Evolutionary conservation across 2,888 invertebrate species (phyloP), one percentile per base, ranked within the genome.

Genomic region (Blomia tropicalis): DNA sequence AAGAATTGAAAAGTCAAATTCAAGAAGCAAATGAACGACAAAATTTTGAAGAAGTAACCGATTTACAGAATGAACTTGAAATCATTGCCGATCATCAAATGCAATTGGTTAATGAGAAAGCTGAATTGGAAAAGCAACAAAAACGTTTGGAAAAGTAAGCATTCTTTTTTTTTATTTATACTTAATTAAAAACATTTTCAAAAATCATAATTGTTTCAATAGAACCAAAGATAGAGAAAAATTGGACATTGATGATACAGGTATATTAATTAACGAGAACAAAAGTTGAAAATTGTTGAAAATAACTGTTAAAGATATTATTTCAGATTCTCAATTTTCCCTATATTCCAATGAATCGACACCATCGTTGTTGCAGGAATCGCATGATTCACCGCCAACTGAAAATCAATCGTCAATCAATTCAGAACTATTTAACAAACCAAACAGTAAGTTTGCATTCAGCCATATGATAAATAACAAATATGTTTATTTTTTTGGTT

Each of bases 261-360:
- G 67, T 67, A 63, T 61, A 60, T 31, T 63, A n/a, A n/a, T n/a
- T n/a, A 31, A n/a, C n/a, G n/a, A n/a, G n/a, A n/a, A n/a, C n/a
- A n/a, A n/a, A n/a, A n/a, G n/a, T n/a, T 14, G 5, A 27, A 25
- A n/a, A n/a, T n/a, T n/a, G n/a, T n/a, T n/a, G n/a, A n/a, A n/a
- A n/a, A n/a, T n/a, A n/a, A n/a, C n/a, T n/a, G n/a, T n/a, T n/a
- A n/a, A n/a, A n/a, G 17, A 11, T 36, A 36, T 36, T 36, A 36
- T 11, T 65, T 14, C 59, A 0, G 85, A 85, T 73, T 85, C 85
- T 31, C 79, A 84, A 68, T 84, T 83, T 71, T 85, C 85, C 0
- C 60, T 67, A 22, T 84, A 83, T 71, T 62, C 64, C 19, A 64
- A 62, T 44, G 62, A 62, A 23, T 62, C 62, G 4, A 58, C 59